A percentile compares a stretch with the other conserved stretches of the same genome.
Evolutionary conservation across 1,140 invertebrate genomes (phyloP).

Genomic region (Calycopis cecrops): DNA sequence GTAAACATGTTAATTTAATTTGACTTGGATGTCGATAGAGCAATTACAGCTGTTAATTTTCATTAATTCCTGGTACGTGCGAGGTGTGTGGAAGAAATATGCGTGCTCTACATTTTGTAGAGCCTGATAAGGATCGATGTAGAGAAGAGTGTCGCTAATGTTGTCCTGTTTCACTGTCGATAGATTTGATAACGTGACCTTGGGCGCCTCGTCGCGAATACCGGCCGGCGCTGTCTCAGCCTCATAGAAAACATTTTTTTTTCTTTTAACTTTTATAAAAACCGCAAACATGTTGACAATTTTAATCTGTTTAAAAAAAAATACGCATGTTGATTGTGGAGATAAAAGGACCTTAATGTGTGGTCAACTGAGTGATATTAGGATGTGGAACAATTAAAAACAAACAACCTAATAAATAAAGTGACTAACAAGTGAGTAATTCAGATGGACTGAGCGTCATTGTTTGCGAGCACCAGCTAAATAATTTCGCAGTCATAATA

Average conservation of each 20-base stretch:
- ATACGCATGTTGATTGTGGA: background rate
- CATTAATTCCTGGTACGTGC: background rate
- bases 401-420: conserved; percentile 45
- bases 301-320: too few species aligned
- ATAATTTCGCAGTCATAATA: conserved; percentile 4
- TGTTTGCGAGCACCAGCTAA: conserved; percentile 29
- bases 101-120: conserved; percentile 18
- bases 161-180: conserved; percentile 54
- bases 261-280: conserved; percentile 20
- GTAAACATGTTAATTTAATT: conserved; percentile 72
- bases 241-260: conserved; percentile 56
- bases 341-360: background rate
- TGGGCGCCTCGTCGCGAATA: conserved; percentile 57
- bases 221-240: conserved; percentile 58
- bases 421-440: conserved; percentile 69
- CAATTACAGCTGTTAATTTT: conserved; percentile 7
- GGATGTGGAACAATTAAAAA: conserved; percentile 59
- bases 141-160: conserved; percentile 21
- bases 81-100: conserved; percentile 11
- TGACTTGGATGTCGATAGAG: conserved; percentile 30
- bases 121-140: conserved; percentile 16
- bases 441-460: conserved; percentile 50
- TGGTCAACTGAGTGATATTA: conserved; percentile 29
- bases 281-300: too few species aligned
- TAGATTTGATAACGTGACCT: conserved; percentile 70